These are phyloP conservation scores for Tipula helvola DNA, from an alignment of 2,888 invertebrate genomes.

Conservation along the genomic window DNA sequence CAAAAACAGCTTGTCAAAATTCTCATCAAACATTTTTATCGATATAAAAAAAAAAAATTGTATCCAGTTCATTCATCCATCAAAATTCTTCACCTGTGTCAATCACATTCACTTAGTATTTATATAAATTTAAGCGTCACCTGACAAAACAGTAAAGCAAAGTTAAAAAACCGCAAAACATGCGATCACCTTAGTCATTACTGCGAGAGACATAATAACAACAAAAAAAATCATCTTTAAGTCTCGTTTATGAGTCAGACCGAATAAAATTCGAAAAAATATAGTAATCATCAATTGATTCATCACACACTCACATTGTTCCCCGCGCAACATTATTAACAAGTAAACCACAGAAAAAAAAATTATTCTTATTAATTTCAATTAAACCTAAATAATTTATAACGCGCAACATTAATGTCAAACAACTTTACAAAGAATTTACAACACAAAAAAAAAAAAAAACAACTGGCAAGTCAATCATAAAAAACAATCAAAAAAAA, in stretches of 20 bases:
- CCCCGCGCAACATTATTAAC: not conserved
- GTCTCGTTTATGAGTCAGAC: not conserved
- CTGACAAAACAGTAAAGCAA: not conserved
- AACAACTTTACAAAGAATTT: not conserved
- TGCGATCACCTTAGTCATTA: not conserved
- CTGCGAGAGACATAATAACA: not conserved
- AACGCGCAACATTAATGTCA: not conserved
- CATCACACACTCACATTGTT: not conserved
- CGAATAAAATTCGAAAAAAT: not conserved
- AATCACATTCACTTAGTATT: not conserved
- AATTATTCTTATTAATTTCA: not conserved
- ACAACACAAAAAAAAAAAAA: not conserved
- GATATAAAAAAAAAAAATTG: not conserved
- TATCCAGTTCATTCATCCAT: not conserved
- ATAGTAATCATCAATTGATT: not conserved
- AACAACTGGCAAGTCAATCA: not conserved
- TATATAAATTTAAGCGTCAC: not conserved
- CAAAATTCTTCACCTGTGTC: not conserved
- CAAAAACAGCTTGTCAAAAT: not conserved
- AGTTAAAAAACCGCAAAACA: not conserved
- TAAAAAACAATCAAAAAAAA: not conserved
- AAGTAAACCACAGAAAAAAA: not conserved
- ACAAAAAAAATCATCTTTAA: not conserved
- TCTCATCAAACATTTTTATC: not conserved
- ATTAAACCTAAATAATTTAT: not conserved